Evolutionary conservation across 2,888 invertebrate species (phyloP), one percentile per base, ranked within the genome.

Genomic region (Thecophora atra): DNA sequence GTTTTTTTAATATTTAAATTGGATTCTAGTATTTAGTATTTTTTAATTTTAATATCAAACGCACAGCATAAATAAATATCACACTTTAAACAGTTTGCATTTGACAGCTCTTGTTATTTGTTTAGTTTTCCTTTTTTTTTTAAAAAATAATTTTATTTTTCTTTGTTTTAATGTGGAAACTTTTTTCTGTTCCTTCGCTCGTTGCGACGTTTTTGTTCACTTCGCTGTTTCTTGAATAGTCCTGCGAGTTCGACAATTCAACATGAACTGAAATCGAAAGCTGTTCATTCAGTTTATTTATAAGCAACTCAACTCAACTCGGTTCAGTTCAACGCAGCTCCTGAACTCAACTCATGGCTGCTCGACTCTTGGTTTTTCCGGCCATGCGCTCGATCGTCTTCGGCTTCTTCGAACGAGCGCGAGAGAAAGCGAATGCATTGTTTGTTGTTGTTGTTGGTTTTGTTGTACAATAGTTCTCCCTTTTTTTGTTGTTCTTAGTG

Each of bases 251-350:
- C 74, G 52, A 74, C 64, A 69, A 54, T 66, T 65, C 70, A 72
- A 74, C 74, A 72, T 70, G 73, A 76, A 76, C 76, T 76, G 75
- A 75, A 75, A 75, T 74, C 74, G 75, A 75, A 75, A 75, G 75
- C 76, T 72, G 54, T 70, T 68, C 28, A n/a, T 47, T 52, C 60
- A 73, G 52, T 71, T 72, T 73, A 75, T 75, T 74, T 77, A 42
- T 75, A 52, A 67, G 60, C 70, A 56, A 37, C 65, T n/a, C 47
- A 47, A n/a, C 47, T 47, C 17, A 47, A 44, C 26, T 63, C 54
- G 52, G 47, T 24, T 60, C 1, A 5, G 28, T 64, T 64, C 64
- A 64, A 44, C 47, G 26, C 17, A 19, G n/a, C 37, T 11, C 7
- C 37, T 37, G 37, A 37, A 37, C 37, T 37, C 37, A 37, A 37